These are phyloP conservation scores for Ambastaia sidthimunki DNA, from an alignment of 2,797 vertebrate species.

Conservation along the genomic window DNA sequence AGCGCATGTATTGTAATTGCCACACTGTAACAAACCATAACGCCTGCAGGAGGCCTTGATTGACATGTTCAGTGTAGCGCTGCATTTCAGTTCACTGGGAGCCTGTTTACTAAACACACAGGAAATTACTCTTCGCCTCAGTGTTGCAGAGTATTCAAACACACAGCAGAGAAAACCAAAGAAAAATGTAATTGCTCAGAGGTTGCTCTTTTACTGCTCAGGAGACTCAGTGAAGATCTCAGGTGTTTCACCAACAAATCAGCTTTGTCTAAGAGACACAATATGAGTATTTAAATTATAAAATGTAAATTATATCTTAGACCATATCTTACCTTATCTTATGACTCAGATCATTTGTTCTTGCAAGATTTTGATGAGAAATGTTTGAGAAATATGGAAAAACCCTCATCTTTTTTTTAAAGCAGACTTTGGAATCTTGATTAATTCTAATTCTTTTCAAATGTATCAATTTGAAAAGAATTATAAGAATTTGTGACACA, in stretches of 20 bases:
- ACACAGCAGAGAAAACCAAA: constrained; percentile 34
- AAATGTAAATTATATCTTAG: no score
- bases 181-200: neutral
- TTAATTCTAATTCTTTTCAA: no score
- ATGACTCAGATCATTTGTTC: no score
- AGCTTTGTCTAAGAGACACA: no score
- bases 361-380: neutral
- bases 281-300: no score
- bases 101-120: constrained; percentile 58
- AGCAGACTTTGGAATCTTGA: neutral
- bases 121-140: constrained; percentile 52
- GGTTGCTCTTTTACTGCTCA: neutral
- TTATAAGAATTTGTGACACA: no score
- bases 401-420: neutral
- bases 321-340: no score
- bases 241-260: no score
- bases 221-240: neutral
- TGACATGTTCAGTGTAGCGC: constrained; percentile 56
- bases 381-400: neutral
- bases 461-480: no score
- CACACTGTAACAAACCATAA: constrained; percentile 56
- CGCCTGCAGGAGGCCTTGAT: constrained; percentile 54
- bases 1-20: constrained; percentile 58
- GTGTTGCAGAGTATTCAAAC: constrained; percentile 39
- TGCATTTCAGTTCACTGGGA: constrained; percentile 51